phyloP scores from a whole-genome alignment of 2,797 vertebrate genomes.

The Artibeus jamaicensis region DNA sequence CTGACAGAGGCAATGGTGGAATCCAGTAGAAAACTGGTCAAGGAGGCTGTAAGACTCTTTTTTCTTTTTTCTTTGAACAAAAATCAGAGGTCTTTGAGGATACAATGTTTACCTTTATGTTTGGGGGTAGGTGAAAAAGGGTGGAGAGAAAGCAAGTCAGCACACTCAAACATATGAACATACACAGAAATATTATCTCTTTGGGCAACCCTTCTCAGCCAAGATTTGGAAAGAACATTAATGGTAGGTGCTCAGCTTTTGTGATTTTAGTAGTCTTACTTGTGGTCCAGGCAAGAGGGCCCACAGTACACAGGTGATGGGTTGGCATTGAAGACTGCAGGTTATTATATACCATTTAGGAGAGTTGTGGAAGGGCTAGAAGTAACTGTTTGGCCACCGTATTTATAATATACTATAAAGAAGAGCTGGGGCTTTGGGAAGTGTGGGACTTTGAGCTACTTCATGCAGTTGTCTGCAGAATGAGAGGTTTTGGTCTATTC shows the following conservation, averaged over 20 bases:
- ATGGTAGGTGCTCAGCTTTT: neutral
- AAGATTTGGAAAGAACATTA: neutral
- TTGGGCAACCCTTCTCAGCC: neutral
- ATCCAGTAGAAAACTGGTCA: conserved; percentile 78
- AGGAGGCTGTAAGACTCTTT: conserved; percentile 83
- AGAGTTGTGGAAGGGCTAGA: neutral
- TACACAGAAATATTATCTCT: neutral
- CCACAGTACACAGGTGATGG: neutral
- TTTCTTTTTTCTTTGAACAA: conserved; percentile 20
- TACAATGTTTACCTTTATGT: neutral
- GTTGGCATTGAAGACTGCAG: neutral
- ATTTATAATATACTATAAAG: conserved; percentile 8
- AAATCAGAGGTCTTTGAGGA: conserved; percentile 24
- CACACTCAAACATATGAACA: neutral
- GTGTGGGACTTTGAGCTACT: neutral
- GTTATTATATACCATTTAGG: neutral
- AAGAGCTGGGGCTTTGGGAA: neutral
- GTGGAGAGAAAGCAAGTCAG: neutral
- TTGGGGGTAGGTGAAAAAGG: neutral
- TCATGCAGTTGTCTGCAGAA: neutral
- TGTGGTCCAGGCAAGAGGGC: neutral
- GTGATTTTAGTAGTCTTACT: neutral
- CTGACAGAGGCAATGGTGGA: conserved; percentile 77
- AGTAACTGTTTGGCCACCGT: neutral
- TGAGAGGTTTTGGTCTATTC: neutral